Evolutionary conservation across 1,140 invertebrate genomes (phyloP), one percentile per base, ranked within the genome.

Genomic region (Macrobrachium nipponense): DNA sequence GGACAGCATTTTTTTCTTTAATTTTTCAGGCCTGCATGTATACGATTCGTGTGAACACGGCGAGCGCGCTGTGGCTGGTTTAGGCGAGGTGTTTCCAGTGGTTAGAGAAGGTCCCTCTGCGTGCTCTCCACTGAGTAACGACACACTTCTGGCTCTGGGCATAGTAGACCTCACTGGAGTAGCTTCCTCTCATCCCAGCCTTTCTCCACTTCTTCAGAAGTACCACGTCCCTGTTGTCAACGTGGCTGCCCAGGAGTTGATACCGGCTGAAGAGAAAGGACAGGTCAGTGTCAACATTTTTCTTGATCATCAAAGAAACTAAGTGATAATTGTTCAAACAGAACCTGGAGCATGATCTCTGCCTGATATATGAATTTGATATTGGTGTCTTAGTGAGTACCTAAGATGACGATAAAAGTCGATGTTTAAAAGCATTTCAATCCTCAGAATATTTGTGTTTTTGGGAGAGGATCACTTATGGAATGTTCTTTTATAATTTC

Each of bases 201-300:
- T 88, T 18, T 43, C 87, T 1, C 23, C 44, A 27, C 84, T 89
- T 10, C 83, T 90, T 14, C 60, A 78, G 44, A 82, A 87, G 86
- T 89, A 88, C 61, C 75, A 88, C 20, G 88, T 90, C 27, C 90
- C 90, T 4, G 87, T 89, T 7, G 83, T 90, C 12, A 82, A 88
- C 15, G 64, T 90, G 51, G 43, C 80, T n/a, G 85, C 87, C 11
- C 80, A 88, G 23, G 85, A 76, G 2, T 61, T 89, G 7, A 86
- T 90, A 3, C 89, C 90, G 2, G 82, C 89, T n/a, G 88, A 88
- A 59, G 89, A 90, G 58, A 59, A 87, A 81, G 90, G 89, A 7
- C 82, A 89, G 88, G 90, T 90, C 82, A 88, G 80, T n/a, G 61
- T 59, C 15, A n/a, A 18, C 18, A 36, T 23, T 17, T 44, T 23